These are phyloP conservation scores for Ptychobarbus kaznakovi DNA, from an alignment of 2,797 vertebrate genomes.

Conservation along the genomic window DNA sequence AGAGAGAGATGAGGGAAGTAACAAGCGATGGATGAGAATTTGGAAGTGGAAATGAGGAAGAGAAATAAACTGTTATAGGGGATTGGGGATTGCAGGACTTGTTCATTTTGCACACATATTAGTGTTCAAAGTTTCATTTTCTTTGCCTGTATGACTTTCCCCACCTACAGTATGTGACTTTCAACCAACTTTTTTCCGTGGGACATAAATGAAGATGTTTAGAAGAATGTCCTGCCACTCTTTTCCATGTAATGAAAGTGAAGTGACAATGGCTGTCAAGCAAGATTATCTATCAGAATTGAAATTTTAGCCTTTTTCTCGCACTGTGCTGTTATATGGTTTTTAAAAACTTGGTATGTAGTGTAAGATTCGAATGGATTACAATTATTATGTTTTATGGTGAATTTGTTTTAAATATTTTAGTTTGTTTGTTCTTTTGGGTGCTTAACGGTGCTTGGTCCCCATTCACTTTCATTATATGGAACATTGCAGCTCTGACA, in stretches of 20 bases:
- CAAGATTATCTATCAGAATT: background rate
- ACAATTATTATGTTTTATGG: too few relatives aligned
- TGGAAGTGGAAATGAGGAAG: slow-evolving; percentile 36
- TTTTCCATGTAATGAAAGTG: slow-evolving; percentile 4
- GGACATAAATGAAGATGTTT: background rate
- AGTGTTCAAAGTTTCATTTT: background rate
- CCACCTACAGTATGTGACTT: background rate
- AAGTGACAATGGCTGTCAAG: background rate
- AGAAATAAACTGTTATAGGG: background rate
- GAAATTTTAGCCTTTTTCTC: background rate
- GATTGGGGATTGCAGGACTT: background rate
- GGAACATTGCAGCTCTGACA: background rate
- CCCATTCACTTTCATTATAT: background rate
- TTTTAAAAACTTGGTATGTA: background rate
- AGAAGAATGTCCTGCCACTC: background rate
- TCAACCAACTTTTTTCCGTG: background rate
- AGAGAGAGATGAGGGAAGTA: background rate
- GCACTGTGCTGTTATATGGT: background rate
- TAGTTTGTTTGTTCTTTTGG: too few relatives aligned
- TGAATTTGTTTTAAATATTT: too few relatives aligned
- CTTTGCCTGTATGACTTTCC: background rate
- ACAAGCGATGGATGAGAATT: slow-evolving; percentile 15
- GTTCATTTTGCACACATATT: background rate
- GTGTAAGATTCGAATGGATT: background rate
- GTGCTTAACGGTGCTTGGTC: background rate